Percentiles rank a stretch among this genome's conserved stretches.
Evolutionary conservation across 35 echinoderm and acorn worm genomes (phyloP).

Genomic region (Anneissia japonica): DNA sequence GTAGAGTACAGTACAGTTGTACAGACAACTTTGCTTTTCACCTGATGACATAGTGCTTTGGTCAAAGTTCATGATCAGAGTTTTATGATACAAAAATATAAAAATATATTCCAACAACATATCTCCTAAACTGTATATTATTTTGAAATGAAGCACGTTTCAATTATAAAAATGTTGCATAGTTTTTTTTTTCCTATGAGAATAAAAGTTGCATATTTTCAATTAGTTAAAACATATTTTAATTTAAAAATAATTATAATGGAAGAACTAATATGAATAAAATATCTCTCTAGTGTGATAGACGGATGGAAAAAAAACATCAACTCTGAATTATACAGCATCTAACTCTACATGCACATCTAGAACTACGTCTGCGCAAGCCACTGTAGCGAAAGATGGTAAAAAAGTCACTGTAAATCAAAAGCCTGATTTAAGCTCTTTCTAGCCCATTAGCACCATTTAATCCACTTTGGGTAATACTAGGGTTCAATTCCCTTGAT

Average conservation of each 20-base stretch:
- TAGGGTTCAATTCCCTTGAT: background rate
- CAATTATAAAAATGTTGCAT: background rate
- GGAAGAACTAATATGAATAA: background rate
- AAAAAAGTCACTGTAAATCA: background rate
- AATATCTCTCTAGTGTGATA: background rate
- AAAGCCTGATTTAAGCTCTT: background rate
- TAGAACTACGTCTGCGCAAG: background rate
- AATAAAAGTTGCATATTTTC: background rate
- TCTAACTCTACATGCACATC: background rate
- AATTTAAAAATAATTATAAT: background rate
- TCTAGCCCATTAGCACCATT: background rate
- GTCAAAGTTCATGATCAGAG: background rate
- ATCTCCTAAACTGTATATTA: background rate
- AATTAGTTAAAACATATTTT: background rate
- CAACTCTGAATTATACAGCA: too few species aligned
- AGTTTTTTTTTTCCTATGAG: background rate
- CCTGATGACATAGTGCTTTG: background rate
- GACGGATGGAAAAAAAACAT: background rate
- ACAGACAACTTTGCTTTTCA: background rate
- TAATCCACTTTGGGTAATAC: background rate
- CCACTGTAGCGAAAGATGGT: background rate
- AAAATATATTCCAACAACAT: background rate
- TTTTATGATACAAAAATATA: slow-evolving; percentile 3
- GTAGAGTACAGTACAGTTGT: background rate
- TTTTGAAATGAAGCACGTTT: background rate